Base-by-base conservation (phyloP, 2,888 invertebrate species). In the Leistus spinibarbis region DNA sequence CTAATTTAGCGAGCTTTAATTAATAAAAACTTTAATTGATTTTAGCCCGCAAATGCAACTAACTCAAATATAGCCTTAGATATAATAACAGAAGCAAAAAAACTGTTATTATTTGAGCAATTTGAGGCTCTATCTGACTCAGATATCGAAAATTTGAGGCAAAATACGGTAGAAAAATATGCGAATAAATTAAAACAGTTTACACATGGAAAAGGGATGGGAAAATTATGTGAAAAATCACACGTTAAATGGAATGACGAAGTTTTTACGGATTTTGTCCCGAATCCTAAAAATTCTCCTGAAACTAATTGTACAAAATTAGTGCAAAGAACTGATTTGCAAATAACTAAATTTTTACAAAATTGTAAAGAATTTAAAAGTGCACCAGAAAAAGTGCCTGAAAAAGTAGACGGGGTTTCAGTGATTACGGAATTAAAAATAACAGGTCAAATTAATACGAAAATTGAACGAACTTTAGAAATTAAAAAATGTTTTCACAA, bases 171-270 rank as follows among this genome's bases (percentile, higher is more conserved):
- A 40, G 16, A 24, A 16, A 24, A 75, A 64, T 75, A 68, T 16
- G 24, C 63, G 2, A 63, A 20, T 57, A 65, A 73, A 40, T 20
- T 73, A n/a, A 20, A 67, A 22, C 24, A 65, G 20, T 24, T 53
- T 54, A 40, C 17, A 53, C 53, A 62, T 23, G 53, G 63, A 40
- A 13, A 40, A 40, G 13, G 13, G 7, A 7, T 7, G 1, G 13
- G 13, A 40, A 40, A 56, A 17, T 56, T 68, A 20, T 73, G 73
- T 67, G 20, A 73, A 67, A 24, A 13, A 60, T 24, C 66, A 40
- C n/a, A 27, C 2, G 27, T 69, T 24, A 75, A 69, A 64, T 68
- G 69, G 69, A 23, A 69, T 54, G 75, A 75, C 23, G 75, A 75
- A 23, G 24, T 69, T 3, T 74, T 62, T 62, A 17, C 20, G n/a